Evolutionary conservation across 2,797 vertebrate genomes (phyloP).

Genomic region (Amphiprion clarkii): DNA sequence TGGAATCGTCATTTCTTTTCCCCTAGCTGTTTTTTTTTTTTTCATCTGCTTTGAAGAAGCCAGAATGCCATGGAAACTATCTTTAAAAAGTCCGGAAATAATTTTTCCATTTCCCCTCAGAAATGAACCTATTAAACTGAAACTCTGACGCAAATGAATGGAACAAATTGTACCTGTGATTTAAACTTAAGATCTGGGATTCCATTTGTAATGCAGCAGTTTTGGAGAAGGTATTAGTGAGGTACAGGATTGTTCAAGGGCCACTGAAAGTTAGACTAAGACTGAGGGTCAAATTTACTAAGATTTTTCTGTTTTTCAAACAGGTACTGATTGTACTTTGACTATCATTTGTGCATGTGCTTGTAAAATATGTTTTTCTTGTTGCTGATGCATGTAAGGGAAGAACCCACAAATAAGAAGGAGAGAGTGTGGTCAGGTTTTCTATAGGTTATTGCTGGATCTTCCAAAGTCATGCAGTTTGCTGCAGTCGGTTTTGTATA

Average conservation of each 20-base stretch:
- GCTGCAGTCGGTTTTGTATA: no score
- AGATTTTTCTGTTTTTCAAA: not conserved
- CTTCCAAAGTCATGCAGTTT: no score
- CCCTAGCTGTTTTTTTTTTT: no score
- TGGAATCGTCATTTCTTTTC: not conserved
- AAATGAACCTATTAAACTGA: not conserved
- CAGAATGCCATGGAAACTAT: slow-evolving; percentile 3
- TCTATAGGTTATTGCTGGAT: not conserved
- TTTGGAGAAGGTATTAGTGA: not conserved
- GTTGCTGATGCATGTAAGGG: no score
- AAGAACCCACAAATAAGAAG: not conserved
- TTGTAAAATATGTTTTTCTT: not conserved
- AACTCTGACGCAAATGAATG: not conserved
- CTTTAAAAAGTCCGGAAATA: not conserved
- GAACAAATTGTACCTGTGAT: not conserved
- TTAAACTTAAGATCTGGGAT: not conserved
- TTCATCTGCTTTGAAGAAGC: not conserved
- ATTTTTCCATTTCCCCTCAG: not conserved
- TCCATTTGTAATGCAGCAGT: not conserved
- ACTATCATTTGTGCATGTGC: not conserved
- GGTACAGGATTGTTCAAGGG: not conserved
- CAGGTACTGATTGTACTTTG: not conserved
- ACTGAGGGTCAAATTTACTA: not conserved
- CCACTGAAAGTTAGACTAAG: not conserved
- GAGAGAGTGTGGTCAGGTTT: not conserved